These are phyloP conservation scores for Leptopilina drosophilae DNA, from an alignment of 2,888 invertebrate species.

Conservation along the genomic window DNA sequence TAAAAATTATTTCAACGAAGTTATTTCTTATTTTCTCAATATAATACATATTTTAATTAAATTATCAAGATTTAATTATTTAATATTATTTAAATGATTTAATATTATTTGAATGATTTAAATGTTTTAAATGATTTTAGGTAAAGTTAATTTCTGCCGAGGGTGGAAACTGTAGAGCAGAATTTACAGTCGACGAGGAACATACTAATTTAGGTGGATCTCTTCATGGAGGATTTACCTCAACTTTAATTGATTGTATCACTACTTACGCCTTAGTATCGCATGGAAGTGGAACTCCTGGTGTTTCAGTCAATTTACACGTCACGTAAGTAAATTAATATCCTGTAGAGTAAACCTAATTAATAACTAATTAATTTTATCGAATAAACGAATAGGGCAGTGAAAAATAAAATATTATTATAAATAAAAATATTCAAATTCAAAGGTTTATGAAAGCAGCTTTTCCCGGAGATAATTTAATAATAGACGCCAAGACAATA, in stretches of 20 bases:
- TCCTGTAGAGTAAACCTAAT: too few species aligned
- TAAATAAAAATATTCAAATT: too few species aligned
- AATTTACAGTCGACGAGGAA: conserved; percentile 85
- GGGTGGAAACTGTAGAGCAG: conserved; percentile 86
- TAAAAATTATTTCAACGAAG: too few species aligned
- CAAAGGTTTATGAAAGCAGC: conserved; percentile 87
- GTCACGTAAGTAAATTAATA: conserved; percentile 81
- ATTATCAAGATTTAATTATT: too few species aligned
- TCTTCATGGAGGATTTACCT: conserved; percentile 92
- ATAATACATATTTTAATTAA: too few species aligned
- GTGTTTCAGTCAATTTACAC: conserved; percentile 90
- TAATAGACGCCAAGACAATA: conserved; percentile 87
- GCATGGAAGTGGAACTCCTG: conserved; percentile 81
- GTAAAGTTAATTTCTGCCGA: conserved; percentile 79
- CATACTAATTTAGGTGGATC: conserved; percentile 87
- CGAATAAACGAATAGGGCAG: too few species aligned
- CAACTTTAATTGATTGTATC: conserved; percentile 86
- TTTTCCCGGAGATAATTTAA: conserved; percentile 86
- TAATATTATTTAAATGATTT: too few species aligned
- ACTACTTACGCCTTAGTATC: conserved; percentile 89
- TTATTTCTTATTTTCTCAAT: too few species aligned
- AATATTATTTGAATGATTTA: too few species aligned
- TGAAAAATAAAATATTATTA: too few species aligned
- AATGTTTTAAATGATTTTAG: conserved; percentile 64
- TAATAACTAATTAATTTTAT: too few species aligned